Evolutionary conservation across 1,140 invertebrate species (phyloP), one percentile per base, ranked within the genome.

Genomic region (Halictus rubicundus): DNA sequence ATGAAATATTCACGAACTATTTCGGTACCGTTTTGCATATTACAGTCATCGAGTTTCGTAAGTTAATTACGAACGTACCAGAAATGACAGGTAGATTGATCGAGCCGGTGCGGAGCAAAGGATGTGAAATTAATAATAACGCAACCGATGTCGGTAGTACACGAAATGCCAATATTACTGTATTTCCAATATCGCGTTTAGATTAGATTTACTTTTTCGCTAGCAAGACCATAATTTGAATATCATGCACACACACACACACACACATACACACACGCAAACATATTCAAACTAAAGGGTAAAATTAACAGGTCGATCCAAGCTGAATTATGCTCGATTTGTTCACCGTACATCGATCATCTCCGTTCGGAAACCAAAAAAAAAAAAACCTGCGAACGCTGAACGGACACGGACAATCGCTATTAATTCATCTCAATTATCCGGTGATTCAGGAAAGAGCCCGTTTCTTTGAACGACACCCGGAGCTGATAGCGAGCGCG

Each of bases 1-100:
- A 57, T 57, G 54, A 57, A 57, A 57, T 57, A 57, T 57, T 57
- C 54, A 57, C 54, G n/a, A n/a, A 57, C 54, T n/a, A 57, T n/a
- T n/a, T n/a, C 54, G n/a, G 54, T n/a, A 2, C 5, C n/a, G 54
- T 57, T 57, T 23, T 57, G 54, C 54, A 57, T 57, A 57, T 57
- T 23, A 57, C 54, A 57, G 21, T 57, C 54, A n/a, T 57, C 54
- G 54, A n/a, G 54, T 57, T 57, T 23, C 54, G 54, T 57, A 57
- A 57, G 54, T n/a, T 57, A 57, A 57, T 57, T 57, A 57, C 54
- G n/a, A n/a, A 57, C 21, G 54, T 57, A n/a, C n/a, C 54, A 57
- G 54, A n/a, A n/a, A n/a, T 57, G 54, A 57, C 54, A 57, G 54
- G 54, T n/a, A 57, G 54, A 57, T 57, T n/a, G 54, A 57, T 57